Conservation (phyloP, 1,140 invertebrate species). For the Tetramorium alpestre region DNA sequence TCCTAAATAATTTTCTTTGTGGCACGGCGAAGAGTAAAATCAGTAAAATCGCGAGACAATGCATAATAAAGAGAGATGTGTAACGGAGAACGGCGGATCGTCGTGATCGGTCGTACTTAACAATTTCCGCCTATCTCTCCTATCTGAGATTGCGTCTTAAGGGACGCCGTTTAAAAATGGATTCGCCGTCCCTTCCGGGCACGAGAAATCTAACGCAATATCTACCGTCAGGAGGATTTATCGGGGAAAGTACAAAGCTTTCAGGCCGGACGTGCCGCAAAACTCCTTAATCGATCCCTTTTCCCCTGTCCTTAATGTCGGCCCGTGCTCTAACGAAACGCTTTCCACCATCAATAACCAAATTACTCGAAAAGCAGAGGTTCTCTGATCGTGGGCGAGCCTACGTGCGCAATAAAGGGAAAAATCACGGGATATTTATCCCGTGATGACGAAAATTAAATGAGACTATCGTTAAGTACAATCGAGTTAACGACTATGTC, state of each 20-base stretch:
- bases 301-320: conserved; percentile 42
- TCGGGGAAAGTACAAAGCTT: conserved; percentile 70
- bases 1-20: conserved; percentile 43
- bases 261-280: conserved; percentile 71
- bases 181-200: conserved; percentile 46
- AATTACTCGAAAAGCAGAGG: conserved; percentile 72
- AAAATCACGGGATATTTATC: not conserved
- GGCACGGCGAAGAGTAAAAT: not conserved
- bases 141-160: not conserved
- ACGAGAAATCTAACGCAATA: conserved; percentile 66
- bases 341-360: conserved; percentile 76
- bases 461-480: not conserved
- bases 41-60: not conserved
- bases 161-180: conserved; percentile 42
- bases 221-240: conserved; percentile 66
- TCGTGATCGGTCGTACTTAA: conserved; percentile 14
- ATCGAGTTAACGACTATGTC: not conserved
- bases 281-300: conserved; percentile 77
- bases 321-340: conserved; percentile 70
- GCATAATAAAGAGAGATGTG: not conserved
- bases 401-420: not conserved
- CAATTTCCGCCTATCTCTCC: conserved; percentile 15
- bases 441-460: conserved; percentile 38
- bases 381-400: not conserved
- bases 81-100: not conserved